A percentile compares a stretch with the other conserved stretches of the same genome.
These are phyloP conservation scores for Tubulanus polymorphus DNA, from an alignment of 2,888 invertebrate species.

Conservation along the genomic window DNA sequence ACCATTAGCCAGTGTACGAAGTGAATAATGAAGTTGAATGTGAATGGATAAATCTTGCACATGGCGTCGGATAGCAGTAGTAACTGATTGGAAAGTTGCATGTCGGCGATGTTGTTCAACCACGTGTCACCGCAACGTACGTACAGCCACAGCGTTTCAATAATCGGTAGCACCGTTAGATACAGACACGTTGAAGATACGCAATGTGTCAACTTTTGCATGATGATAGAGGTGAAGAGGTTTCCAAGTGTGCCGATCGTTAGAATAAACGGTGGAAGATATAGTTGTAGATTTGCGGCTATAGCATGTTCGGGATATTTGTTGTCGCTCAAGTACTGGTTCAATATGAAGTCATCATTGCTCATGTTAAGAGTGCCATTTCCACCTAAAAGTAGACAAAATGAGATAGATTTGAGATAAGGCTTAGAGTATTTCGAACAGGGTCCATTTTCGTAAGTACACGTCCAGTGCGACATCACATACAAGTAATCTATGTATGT, in stretches of 20 bases:
- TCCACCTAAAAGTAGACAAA: not conserved
- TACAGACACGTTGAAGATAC: constrained; percentile 48
- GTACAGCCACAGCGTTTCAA: constrained; percentile 41
- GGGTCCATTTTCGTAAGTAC: no score
- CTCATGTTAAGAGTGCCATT: not conserved
- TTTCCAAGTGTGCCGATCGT: constrained; percentile 39
- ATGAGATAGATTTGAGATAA: not conserved
- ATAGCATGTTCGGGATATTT: constrained; percentile 11
- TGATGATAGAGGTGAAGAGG: constrained; percentile 23
- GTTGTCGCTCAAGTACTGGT: constrained; percentile 7
- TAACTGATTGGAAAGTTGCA: constrained; percentile 23
- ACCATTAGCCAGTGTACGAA: constrained; percentile 43
- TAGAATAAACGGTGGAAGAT: constrained; percentile 35
- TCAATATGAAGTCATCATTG: not conserved
- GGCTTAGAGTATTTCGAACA: no score
- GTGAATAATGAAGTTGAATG: constrained; percentile 35
- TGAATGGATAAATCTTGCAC: constrained; percentile 46
- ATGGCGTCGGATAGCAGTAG: constrained; percentile 40
- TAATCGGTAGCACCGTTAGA: constrained; percentile 30
- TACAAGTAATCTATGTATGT: no score
- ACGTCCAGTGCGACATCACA: no score
- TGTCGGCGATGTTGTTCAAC: constrained; percentile 25
- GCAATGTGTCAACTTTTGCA: constrained; percentile 31
- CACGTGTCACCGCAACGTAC: constrained; percentile 44
- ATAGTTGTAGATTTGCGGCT: constrained; percentile 22